phyloP scores from a whole-genome alignment of 1,140 invertebrate species.

The Solenopsis fugax region DNA sequence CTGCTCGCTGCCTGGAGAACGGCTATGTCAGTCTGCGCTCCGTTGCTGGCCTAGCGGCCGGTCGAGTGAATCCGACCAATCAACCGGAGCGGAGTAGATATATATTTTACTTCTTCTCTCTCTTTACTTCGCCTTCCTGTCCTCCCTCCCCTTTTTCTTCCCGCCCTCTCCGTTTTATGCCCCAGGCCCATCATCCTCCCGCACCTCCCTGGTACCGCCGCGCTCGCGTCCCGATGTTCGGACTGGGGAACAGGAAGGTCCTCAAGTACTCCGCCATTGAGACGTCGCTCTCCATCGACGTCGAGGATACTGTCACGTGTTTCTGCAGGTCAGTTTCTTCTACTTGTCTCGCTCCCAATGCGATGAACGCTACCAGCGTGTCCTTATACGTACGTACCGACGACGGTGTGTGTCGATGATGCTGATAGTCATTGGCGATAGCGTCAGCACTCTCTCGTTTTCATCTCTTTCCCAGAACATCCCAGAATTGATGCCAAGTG shows the following conservation, averaged over 20 bases:
- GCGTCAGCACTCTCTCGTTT: not conserved
- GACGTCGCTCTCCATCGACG: constrained; percentile 88
- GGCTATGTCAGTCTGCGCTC: constrained; percentile 68
- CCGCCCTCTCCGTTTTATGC: constrained; percentile 23
- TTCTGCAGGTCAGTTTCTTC: constrained; percentile 89
- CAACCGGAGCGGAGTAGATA: constrained; percentile 29
- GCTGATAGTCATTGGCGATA: not conserved
- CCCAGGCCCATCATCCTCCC: not conserved
- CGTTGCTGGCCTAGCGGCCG: constrained; percentile 52
- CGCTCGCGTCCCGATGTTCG: constrained; percentile 76
- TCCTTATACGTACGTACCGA: constrained; percentile 25
- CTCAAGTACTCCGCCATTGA: constrained; percentile 81
- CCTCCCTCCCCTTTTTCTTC: not conserved
- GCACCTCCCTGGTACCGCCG: constrained; percentile 2
- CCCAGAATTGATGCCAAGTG: not conserved
- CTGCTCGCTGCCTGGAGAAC: constrained; percentile 67
- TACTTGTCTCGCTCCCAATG: not conserved
- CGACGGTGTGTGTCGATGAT: not conserved
- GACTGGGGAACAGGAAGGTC: constrained; percentile 79
- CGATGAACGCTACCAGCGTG: not conserved
- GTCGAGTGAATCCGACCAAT: constrained; percentile 44
- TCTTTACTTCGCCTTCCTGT: not conserved
- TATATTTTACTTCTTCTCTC: not conserved
- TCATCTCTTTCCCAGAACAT: not conserved
- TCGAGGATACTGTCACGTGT: constrained; percentile 91